Base-by-base conservation (phyloP, 2,113 vertebrate species). In the Mesoclemmys tuberculata region DNA sequence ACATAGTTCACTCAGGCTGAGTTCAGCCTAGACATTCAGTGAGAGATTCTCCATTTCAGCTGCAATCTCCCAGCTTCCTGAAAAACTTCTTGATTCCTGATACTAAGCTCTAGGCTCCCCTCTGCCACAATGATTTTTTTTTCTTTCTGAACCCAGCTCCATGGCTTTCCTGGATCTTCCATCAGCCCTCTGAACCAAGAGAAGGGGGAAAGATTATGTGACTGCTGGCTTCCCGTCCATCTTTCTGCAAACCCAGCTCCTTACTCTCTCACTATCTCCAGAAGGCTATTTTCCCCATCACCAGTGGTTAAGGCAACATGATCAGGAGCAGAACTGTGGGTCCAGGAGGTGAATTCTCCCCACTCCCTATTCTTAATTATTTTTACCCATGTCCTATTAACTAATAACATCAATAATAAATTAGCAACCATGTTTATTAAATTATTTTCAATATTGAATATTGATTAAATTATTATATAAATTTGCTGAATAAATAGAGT, bases 381-480 rank as follows among this genome's bases (percentile, higher is more conserved):
- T 96, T 55, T 95, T 75, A 88, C 54, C 84, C 91, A 96, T 86
- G 89, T 85, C 81, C 79, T 88, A 88, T 95, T 92, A 95, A 88
- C 79, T 52, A 92, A 87, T 71, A 95, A 74, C 95, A 97, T 97
- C 96, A 98, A 97, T 97, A 92, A 84, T 97, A 93, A 92, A 98
- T 97, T 89, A 97, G 81, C 49, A 95, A 94, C 84, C 5, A 0
- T 90, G 80, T 92, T 96, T 97, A 97, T 98, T 97, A 97, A 96
- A 96, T 97, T 71, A 75, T 95, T 93, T 93, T 97, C 96, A 98
- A 96, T 98, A 98, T 97, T 97, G 92, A 97, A 97, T 96, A 97
- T 94, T 79, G 96, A 98, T 97, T 93, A 95, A 97, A 97, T 98
- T 93, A 96, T 96, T 91, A 96, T 97, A 86, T 94, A 86, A 88